Conservation (phyloP, 2,888 invertebrate species). For the Chrysodeixis includens region DNA sequence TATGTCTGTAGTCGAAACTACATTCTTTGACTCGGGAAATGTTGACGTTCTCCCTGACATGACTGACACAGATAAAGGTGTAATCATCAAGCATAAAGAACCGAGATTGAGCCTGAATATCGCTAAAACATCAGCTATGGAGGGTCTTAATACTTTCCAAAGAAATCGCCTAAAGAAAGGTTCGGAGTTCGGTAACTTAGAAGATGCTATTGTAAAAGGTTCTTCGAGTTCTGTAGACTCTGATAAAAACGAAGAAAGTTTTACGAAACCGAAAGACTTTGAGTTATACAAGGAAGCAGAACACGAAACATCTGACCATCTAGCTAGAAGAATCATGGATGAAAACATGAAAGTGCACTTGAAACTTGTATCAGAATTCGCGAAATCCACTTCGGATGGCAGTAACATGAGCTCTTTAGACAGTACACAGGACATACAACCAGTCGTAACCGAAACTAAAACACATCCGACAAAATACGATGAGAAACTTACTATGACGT, state of each 20-base stretch:
- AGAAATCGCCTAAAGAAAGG: conserved; percentile 92
- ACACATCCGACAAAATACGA: conserved; percentile 76
- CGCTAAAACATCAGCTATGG: conserved; percentile 88
- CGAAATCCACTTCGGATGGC: conserved; percentile 85
- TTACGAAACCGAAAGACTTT: conserved; percentile 68
- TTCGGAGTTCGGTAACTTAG: conserved; percentile 93
- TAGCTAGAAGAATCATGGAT: conserved; percentile 84
- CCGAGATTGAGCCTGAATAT: conserved; percentile 88
- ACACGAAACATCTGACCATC: conserved; percentile 84
- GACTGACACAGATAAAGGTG: conserved; percentile 77
- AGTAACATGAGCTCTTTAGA: conserved; percentile 83
- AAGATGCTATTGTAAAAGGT: conserved; percentile 92
- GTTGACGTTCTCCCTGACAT: conserved; percentile 84
- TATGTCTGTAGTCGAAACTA: conserved; percentile 87
- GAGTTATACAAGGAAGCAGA: conserved; percentile 72
- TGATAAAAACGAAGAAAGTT: conserved; percentile 76
- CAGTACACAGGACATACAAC: conserved; percentile 73
- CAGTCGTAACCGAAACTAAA: conserved; percentile 66
- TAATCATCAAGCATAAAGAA: conserved; percentile 86
- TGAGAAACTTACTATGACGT: conserved; percentile 82
- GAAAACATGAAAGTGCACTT: conserved; percentile 86
- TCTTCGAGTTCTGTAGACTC: conserved; percentile 84
- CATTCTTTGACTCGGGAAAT: conserved; percentile 79
- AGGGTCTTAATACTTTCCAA: conserved; percentile 92
- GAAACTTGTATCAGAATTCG: conserved; percentile 85